Evolutionary conservation across 2,113 vertebrate genomes (phyloP).

Genomic region (Salvelinus sp.): DNA sequence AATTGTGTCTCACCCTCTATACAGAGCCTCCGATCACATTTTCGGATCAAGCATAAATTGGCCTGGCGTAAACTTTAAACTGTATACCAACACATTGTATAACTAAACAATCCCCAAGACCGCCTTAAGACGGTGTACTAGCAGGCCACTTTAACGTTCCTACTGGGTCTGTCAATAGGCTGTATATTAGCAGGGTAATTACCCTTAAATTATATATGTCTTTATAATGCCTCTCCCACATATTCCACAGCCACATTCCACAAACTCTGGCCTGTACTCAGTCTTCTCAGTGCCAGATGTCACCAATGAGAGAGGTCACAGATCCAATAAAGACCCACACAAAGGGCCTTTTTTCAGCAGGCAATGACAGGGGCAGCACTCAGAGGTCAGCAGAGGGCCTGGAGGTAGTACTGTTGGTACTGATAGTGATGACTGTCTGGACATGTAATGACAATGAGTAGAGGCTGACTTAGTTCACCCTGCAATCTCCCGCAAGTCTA

Average conservation of each 20-base stretch:
- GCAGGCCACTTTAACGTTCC: conserved; percentile 52
- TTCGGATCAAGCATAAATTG: no score
- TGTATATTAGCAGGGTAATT: conserved; percentile 66
- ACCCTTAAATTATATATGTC: conserved; percentile 56
- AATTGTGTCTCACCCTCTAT: no score
- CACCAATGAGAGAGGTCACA: conserved; percentile 25
- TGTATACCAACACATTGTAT: no score
- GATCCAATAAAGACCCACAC: conserved; percentile 47
- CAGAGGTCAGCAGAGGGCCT: conserved; percentile 28
- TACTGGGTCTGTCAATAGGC: conserved; percentile 52
- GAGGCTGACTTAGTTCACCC: no score
- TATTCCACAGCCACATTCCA: conserved; percentile 33
- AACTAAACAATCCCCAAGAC: conserved; percentile 26
- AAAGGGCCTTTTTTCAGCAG: conserved; percentile 38
- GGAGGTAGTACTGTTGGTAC: no score
- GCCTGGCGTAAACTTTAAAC: no score
- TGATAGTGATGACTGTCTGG: background rate
- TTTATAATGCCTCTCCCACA: conserved; percentile 49
- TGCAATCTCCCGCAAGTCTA: no score
- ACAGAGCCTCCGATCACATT: no score
- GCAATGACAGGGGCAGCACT: conserved; percentile 23
- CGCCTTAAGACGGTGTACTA: conserved; percentile 40
- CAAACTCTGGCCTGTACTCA: conserved; percentile 38
- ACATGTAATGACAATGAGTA: background rate
- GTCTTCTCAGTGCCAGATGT: conserved; percentile 42